phyloP scores from a whole-genome alignment of 2,113 vertebrate species.

The Condylura cristata region DNA sequence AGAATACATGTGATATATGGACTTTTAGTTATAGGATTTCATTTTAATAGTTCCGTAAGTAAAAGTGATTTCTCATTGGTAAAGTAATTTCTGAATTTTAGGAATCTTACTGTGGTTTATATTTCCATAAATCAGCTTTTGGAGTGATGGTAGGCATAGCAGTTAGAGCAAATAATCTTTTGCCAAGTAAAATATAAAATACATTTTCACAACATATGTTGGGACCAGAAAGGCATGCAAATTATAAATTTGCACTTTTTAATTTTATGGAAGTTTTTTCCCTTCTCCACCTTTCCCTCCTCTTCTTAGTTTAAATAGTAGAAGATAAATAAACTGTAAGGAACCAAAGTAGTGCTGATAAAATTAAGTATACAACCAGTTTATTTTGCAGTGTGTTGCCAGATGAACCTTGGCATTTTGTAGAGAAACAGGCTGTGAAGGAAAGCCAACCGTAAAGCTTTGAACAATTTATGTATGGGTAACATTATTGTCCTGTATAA shows the following conservation, averaged over 20 bases:
- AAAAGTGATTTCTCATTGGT: background rate
- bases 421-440: background rate
- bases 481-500: background rate
- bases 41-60: background rate
- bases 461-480: background rate
- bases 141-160: background rate
- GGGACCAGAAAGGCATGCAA: background rate
- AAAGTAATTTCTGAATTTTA: background rate
- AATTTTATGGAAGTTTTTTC: background rate
- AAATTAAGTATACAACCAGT: background rate
- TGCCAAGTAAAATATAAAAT: constrained; percentile 13
- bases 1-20: background rate
- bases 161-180: background rate
- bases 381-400: background rate
- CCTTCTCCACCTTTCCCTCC: background rate
- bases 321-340: background rate
- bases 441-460: background rate
- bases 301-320: background rate
- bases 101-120: background rate
- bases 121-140: background rate
- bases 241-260: background rate
- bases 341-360: constrained; percentile 4
- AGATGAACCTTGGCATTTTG: background rate
- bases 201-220: constrained; percentile 31
- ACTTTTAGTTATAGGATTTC: constrained; percentile 1